A percentile compares a stretch with the other conserved stretches of the same genome.
These are phyloP conservation scores for Microcebus murinus DNA, from an alignment of 2,113 vertebrate species.

Conservation along the genomic window DNA sequence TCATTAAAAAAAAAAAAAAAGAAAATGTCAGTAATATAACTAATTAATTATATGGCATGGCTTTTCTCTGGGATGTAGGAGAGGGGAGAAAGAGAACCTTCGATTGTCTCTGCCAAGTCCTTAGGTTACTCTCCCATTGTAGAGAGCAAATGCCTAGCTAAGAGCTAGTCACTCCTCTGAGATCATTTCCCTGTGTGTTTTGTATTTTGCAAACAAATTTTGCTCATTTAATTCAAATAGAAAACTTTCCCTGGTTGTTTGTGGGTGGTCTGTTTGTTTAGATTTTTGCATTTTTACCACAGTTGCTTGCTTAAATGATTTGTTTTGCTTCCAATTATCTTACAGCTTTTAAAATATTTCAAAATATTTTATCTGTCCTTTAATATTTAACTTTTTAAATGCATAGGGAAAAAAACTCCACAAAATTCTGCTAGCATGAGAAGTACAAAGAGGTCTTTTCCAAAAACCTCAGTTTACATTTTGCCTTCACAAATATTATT, in stretches of 20 bases:
- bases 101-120: not conserved
- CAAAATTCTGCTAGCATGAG: not conserved
- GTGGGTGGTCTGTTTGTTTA: not conserved
- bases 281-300: constrained; percentile 30
- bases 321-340: constrained; percentile 11
- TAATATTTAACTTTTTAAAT: not conserved
- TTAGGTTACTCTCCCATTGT: too few relatives aligned
- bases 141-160: not conserved
- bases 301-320: constrained; percentile 9
- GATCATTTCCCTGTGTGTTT: not conserved
- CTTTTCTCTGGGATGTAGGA: not conserved
- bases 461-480: not conserved
- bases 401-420: not conserved
- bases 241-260: not conserved
- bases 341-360: not conserved
- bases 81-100: not conserved
- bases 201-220: not conserved
- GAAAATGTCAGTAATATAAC: not conserved
- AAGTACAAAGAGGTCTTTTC: not conserved
- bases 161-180: not conserved
- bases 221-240: not conserved
- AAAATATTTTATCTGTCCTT: not conserved
- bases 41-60: not conserved
- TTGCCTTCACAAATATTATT: not conserved
- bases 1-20: not conserved